Evolutionary conservation across 2,888 invertebrate genomes (phyloP), one percentile per base, ranked within the genome.

Genomic region (Lasius fuliginosus): DNA sequence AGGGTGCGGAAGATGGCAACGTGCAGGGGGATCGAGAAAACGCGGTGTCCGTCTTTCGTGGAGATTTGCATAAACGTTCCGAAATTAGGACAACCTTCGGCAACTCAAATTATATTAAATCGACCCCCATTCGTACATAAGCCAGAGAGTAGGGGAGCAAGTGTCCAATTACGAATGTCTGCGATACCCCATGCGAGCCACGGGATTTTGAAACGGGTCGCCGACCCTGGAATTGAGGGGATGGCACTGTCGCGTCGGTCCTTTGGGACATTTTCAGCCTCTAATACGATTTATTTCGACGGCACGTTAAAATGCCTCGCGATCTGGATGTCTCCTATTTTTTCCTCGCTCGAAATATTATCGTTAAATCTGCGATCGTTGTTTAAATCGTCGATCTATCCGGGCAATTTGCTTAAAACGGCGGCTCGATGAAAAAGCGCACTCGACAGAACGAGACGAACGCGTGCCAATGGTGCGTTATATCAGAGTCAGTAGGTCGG

Each of bases 41-140:
- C 42, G 81, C 74, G 74, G 36, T 40, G 67, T 4, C 64, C 53
- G 58, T 62, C 53, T 33, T 62, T 79, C 67, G 71, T 33, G 77
- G 67, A 68, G 56, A 89, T 90, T 86, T 90, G 85, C 90, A 90
- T 90, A 86, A 88, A 89, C 82, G 89, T 27, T 58, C 58, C 46
- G 85, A 90, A 90, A 90, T 90, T 90, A 85, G 90, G 86, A 69
- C 86, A 86, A 87, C 85, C 82, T 87, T 83, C 65, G 84, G 56
- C 73, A 69, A 85, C 67, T 65, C 56, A 86, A 90, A 90, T 90
- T 85, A 85, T 88, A 90, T 90, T 90, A 89, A 90, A 89, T 87
- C 88, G 88, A 83, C 60, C 67, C 46, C 77, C 69, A 73, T 68
- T 84, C 69, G 82, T n/a, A 8, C 49, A 49, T 87, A 79, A 84